Percentiles rank a stretch among this genome's conserved stretches.
Evolutionary conservation across 2,113 vertebrate species (phyloP).

Genomic region (Tylochromis polylepis): DNA sequence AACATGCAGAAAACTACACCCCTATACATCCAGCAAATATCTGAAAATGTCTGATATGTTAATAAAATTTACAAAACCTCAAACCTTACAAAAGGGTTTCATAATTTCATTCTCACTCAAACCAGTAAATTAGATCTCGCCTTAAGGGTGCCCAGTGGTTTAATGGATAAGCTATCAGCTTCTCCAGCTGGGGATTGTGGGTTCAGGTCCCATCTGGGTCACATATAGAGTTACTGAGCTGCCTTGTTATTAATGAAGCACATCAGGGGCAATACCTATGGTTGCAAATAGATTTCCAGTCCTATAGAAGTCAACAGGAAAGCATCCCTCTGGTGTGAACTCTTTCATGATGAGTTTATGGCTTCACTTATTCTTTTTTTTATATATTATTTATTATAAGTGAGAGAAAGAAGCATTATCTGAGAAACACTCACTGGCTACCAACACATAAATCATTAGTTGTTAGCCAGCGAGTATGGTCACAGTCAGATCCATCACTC

Average conservation of each 20-base stretch:
- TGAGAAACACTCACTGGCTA: not conserved
- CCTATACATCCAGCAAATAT: not conserved
- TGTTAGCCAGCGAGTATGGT: not conserved
- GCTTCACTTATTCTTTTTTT: not conserved
- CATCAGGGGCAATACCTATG: not conserved
- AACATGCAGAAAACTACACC: not conserved
- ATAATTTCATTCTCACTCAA: accelerated
- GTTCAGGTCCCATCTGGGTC: not conserved
- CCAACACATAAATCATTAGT: not conserved
- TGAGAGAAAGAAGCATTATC: not conserved
- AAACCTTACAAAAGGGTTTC: not conserved
- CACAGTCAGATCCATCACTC: not conserved
- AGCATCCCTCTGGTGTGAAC: not conserved
- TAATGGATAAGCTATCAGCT: accelerated
- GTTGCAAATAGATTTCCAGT: not conserved
- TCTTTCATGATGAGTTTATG: not conserved
- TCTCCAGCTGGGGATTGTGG: not conserved
- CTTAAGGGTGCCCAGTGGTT: not conserved
- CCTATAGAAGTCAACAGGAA: not conserved
- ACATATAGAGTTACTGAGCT: not conserved
- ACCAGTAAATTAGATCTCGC: not conserved
- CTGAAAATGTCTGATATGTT: not conserved
- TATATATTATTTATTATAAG: not conserved
- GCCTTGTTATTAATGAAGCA: too few relatives aligned
- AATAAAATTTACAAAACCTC: not conserved